phyloP scores from a whole-genome alignment of 2,888 invertebrate genomes.

The Stenoptilia bipunctidactyla region DNA sequence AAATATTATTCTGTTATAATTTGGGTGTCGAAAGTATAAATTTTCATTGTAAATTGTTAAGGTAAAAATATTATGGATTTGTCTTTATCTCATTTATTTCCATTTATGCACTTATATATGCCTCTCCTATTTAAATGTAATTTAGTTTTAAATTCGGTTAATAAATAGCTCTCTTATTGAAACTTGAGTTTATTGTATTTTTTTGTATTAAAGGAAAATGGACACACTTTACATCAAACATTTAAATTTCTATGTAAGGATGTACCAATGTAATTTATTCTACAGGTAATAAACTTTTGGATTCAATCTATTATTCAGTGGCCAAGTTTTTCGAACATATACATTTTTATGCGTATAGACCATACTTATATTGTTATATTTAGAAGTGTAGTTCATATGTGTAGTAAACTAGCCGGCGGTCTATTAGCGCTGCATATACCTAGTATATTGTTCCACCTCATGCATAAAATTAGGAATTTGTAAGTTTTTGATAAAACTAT shows the following conservation, averaged over 20 bases:
- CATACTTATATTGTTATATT: slow-evolving; percentile 47
- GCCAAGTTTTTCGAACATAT: slow-evolving; percentile 62
- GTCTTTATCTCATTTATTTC: slow-evolving; percentile 43
- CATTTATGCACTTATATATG: slow-evolving; percentile 29
- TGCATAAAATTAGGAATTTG: slow-evolving; percentile 40
- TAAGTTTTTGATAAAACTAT: slow-evolving; percentile 61
- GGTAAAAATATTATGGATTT: slow-evolving; percentile 40
- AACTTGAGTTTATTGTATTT: slow-evolving; percentile 25
- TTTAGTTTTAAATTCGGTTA: slow-evolving; percentile 61
- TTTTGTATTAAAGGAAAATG: no score
- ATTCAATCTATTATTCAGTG: slow-evolving; percentile 32
- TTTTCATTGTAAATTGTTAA: slow-evolving; percentile 58
- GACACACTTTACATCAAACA: no score
- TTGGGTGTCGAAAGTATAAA: slow-evolving; percentile 32
- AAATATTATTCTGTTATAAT: slow-evolving; percentile 27
- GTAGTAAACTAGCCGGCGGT: slow-evolving; percentile 44
- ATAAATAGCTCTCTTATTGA: slow-evolving; percentile 40
- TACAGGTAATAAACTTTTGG: background rate
- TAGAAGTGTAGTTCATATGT: slow-evolving; percentile 50
- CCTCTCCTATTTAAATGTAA: slow-evolving; percentile 34
- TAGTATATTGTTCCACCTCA: slow-evolving; percentile 47
- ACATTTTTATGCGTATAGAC: slow-evolving; percentile 65
- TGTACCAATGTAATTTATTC: background rate
- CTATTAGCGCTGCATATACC: slow-evolving; percentile 27
- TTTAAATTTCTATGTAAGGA: background rate